These are phyloP conservation scores for Neoaliturus tenellus DNA, from an alignment of 2,888 invertebrate species.

Conservation along the genomic window DNA sequence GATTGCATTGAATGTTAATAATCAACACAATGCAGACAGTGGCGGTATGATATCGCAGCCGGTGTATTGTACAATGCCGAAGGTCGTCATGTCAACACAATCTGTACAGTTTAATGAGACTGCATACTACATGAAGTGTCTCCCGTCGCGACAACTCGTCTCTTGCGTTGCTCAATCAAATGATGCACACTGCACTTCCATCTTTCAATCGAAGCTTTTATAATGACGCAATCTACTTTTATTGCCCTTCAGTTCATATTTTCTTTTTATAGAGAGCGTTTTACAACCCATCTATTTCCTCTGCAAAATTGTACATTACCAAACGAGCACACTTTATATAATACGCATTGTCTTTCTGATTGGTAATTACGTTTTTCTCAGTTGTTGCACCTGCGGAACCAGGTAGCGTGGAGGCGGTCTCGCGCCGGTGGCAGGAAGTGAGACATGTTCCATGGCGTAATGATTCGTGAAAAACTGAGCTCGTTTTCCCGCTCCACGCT, in stretches of 20 bases:
- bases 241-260: too few species aligned
- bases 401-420: not conserved
- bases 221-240: too few species aligned
- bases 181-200: too few species aligned
- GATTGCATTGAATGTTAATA: not conserved
- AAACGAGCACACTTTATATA: not conserved
- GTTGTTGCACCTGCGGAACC: not conserved
- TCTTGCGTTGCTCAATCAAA: not conserved
- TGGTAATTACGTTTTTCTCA: not conserved
- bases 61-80: not conserved
- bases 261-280: too few species aligned
- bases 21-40: not conserved
- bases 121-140: constrained; percentile 20
- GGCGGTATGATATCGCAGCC: not conserved
- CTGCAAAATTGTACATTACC: not conserved
- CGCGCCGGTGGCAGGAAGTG: constrained; percentile 8
- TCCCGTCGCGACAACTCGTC: not conserved
- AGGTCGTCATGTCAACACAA: not conserved
- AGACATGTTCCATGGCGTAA: constrained; percentile 44
- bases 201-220: not conserved
- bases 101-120: constrained; percentile 32
- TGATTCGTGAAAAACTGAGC: constrained; percentile 32
- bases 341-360: not conserved
- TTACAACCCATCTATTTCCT: too few species aligned
- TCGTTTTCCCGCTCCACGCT: constrained; percentile 29